Conservation (phyloP, 2,797 vertebrate species). For the Rhincodon typus region DNA sequence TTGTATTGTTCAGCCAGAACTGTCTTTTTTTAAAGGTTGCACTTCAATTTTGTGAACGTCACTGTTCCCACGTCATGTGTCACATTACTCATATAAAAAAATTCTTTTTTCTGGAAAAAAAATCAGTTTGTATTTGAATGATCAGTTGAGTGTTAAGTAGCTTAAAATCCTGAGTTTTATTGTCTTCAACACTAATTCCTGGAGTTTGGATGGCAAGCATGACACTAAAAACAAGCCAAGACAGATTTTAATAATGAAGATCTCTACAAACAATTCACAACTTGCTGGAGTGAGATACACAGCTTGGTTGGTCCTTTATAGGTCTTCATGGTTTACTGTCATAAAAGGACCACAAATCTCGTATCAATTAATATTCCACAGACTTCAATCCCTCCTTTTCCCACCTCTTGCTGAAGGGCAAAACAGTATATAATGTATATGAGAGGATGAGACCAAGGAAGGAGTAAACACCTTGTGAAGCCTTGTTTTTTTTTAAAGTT, state of each 20-base stretch:
- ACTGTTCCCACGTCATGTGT: not conserved
- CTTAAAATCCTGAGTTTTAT: not conserved
- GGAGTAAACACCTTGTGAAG: not conserved
- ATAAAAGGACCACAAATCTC: not conserved
- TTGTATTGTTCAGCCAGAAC: not conserved
- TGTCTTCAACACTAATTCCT: not conserved
- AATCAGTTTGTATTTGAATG: not conserved
- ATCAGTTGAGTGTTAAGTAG: not conserved
- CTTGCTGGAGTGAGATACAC: not conserved
- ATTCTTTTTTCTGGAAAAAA: not conserved
- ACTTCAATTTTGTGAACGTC: not conserved
- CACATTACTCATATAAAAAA: not conserved
- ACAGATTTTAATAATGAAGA: not conserved
- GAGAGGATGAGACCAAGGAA: not conserved
- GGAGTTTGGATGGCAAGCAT: not conserved
- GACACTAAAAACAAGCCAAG: not conserved
- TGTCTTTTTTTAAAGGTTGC: not conserved
- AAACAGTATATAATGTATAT: not conserved
- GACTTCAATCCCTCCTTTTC: not conserved
- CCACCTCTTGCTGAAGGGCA: not conserved
- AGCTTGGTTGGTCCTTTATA: not conserved
- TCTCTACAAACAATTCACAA: not conserved
- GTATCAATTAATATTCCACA: not conserved
- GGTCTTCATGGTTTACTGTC: not conserved
- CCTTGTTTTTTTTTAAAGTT: too few relatives aligned